Evolutionary conservation across 53 echinoderm and acorn worm species (phyloP).

Genomic region (Paelopatides confundens): DNA sequence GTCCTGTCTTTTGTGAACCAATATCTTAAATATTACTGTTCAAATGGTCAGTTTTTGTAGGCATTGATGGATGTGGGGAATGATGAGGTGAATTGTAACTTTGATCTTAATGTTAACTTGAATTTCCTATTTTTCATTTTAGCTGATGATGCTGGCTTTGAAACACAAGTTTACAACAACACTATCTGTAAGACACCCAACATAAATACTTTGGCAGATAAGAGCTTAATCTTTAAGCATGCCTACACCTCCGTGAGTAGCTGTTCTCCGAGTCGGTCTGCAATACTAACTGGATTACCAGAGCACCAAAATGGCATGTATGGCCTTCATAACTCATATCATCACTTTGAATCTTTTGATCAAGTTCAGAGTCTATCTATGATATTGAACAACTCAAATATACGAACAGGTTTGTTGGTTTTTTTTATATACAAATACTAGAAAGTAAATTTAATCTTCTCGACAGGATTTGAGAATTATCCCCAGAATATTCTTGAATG

Average conservation of each 20-base stretch:
- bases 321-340: slow-evolving; percentile 77
- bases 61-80: neutral
- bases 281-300: slow-evolving; percentile 89
- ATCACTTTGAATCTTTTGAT: slow-evolving; percentile 93
- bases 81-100: neutral
- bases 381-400: slow-evolving; percentile 66
- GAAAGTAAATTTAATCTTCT: no score
- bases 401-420: slow-evolving; percentile 80
- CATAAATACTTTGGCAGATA: slow-evolving; percentile 71
- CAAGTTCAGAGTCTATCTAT: slow-evolving; percentile 80
- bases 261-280: slow-evolving; percentile 96
- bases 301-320: slow-evolving; percentile 99
- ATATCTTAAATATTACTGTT: no score
- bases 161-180: slow-evolving; percentile 94
- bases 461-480: no score
- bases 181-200: slow-evolving; percentile 92
- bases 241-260: slow-evolving; percentile 96
- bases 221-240: slow-evolving; percentile 84
- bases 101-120: neutral
- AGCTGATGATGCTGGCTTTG: slow-evolving; percentile 98
- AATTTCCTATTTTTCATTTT: neutral
- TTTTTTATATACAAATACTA: no score
- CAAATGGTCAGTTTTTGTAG: no score
- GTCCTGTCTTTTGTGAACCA: no score
- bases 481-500: no score